Conservation (phyloP, 2,797 vertebrate genomes). For the Pseudochirops corinnae region DNA sequence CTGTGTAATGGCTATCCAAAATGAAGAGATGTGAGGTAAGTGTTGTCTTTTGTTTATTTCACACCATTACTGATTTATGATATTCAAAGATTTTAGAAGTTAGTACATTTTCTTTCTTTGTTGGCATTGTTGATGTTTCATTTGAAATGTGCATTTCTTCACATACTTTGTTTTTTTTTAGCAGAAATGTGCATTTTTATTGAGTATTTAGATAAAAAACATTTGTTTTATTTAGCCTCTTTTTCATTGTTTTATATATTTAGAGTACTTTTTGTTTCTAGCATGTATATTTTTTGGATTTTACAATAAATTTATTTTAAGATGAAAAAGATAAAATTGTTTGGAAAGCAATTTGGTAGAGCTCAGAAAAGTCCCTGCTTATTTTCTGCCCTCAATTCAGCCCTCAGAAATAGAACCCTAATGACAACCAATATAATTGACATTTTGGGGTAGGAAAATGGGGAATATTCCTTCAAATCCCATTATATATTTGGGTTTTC, state of each 20-base stretch:
- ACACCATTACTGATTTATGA: constrained; percentile 85
- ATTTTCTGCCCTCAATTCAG: no score
- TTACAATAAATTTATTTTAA: constrained; percentile 90
- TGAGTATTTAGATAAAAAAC: constrained; percentile 78
- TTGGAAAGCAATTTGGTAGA: no score
- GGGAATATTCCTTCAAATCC: no score
- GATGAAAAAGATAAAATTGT: constrained; percentile 12
- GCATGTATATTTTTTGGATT: constrained; percentile 87
- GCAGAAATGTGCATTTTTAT: constrained; percentile 83
- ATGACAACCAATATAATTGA: no score
- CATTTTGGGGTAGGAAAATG: no score
- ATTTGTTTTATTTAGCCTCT: constrained; percentile 85
- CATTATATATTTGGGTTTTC: no score
- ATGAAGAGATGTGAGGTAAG: neutral
- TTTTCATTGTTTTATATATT: constrained; percentile 88
- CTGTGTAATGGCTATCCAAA: neutral
- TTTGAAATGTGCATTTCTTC: constrained; percentile 85
- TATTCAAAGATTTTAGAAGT: constrained; percentile 87
- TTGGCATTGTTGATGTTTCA: constrained; percentile 86
- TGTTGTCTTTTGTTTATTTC: constrained; percentile 82
- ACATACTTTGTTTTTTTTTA: constrained; percentile 79
- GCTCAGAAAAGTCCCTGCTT: no score
- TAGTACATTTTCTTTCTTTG: constrained; percentile 73
- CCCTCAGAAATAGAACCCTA: no score
- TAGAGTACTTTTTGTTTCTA: constrained; percentile 86